phyloP scores from a whole-genome alignment of 2,797 vertebrate genomes.

The Sebastes vulpes region DNA sequence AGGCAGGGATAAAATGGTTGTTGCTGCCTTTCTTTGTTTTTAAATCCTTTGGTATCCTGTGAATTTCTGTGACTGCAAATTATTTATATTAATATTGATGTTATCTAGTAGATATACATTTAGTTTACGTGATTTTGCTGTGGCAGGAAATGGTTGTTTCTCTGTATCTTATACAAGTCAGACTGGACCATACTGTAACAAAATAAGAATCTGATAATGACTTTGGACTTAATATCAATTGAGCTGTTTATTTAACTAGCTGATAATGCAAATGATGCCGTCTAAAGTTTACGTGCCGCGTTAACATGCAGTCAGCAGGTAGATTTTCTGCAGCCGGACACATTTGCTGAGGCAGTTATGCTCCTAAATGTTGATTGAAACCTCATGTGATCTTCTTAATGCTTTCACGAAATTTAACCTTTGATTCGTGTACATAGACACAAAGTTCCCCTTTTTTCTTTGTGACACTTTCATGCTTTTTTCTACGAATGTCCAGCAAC shows the following conservation, averaged over 20 bases:
- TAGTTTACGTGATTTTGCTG: not conserved
- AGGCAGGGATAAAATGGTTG: not conserved
- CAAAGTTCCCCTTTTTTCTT: no score
- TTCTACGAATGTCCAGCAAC: no score
- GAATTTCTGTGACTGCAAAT: not conserved
- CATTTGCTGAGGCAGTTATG: not conserved
- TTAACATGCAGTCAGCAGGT: not conserved
- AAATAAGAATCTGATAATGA: not conserved
- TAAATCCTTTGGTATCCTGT: not conserved
- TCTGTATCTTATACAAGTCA: not conserved
- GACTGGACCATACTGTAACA: not conserved
- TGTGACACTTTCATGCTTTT: no score
- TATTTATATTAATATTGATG: not conserved
- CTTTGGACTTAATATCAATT: not conserved
- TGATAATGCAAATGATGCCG: not conserved
- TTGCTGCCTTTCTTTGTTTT: not conserved
- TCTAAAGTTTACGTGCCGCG: no score
- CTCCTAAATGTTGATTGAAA: not conserved
- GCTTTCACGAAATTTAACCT: not conserved
- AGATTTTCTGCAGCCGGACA: not conserved
- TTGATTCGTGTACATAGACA: no score
- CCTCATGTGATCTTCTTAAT: not conserved
- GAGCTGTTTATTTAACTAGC: not conserved
- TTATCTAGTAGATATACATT: not conserved
- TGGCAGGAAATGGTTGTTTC: no score